A percentile compares a stretch with the other conserved stretches of the same genome.
phyloP scores from a whole-genome alignment of 2,888 invertebrate genomes.

The Melanostoma mellinum region DNA sequence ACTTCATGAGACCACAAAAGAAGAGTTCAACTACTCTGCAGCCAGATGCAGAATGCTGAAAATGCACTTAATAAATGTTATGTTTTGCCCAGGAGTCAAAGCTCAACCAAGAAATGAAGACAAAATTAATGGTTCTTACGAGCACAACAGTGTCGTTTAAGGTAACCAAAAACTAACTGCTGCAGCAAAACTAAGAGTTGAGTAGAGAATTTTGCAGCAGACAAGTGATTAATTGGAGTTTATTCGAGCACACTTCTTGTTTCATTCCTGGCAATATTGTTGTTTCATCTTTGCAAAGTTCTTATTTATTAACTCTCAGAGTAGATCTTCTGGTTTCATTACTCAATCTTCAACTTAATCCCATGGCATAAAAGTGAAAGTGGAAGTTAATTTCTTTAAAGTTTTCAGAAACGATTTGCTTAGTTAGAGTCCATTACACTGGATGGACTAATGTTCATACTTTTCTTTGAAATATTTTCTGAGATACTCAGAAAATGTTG shows the following conservation, averaged over 20 bases:
- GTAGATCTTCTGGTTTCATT: slow-evolving; percentile 67
- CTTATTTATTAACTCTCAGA: slow-evolving; percentile 56
- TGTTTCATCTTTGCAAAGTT: slow-evolving; percentile 42
- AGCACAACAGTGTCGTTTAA: slow-evolving; percentile 70
- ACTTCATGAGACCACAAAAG: slow-evolving; percentile 35
- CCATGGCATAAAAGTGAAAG: slow-evolving; percentile 26
- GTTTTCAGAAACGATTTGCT: neutral
- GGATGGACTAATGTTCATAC: too few relatives aligned
- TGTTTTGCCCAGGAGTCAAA: slow-evolving; percentile 56
- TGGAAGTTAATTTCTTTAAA: slow-evolving; percentile 25
- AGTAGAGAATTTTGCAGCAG: slow-evolving; percentile 61
- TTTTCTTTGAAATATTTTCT: too few relatives aligned
- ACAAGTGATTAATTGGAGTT: slow-evolving; percentile 72
- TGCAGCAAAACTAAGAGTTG: slow-evolving; percentile 32
- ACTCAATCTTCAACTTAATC: slow-evolving; percentile 67
- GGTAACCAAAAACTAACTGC: slow-evolving; percentile 69
- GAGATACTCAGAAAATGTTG: too few relatives aligned
- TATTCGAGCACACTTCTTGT: slow-evolving; percentile 44
- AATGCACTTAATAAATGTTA: slow-evolving; percentile 63
- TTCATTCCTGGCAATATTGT: slow-evolving; percentile 8
- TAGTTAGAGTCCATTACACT: too few relatives aligned
- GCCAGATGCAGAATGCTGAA: slow-evolving; percentile 43
- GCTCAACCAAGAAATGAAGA: slow-evolving; percentile 57
- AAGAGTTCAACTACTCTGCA: slow-evolving; percentile 26
- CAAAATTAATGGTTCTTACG: slow-evolving; percentile 67